Percentiles rank a stretch among this genome's conserved stretches.
Conservation (phyloP, 2,797 vertebrate genomes). For the Spheniscus humboldti region DNA sequence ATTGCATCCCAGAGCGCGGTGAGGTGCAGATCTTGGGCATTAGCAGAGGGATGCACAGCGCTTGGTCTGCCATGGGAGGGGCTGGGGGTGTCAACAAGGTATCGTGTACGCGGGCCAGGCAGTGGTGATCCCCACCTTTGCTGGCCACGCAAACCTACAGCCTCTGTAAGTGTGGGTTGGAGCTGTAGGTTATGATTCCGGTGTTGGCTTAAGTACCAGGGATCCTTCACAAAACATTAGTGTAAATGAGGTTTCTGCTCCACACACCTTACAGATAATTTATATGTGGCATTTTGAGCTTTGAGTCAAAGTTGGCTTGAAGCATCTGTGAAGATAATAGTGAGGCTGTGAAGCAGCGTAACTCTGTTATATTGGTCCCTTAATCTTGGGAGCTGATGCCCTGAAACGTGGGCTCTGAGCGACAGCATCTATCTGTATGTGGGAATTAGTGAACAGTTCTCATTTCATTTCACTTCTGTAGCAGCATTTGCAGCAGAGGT, state of each 20-base stretch:
- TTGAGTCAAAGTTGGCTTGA: background rate
- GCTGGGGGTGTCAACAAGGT: background rate
- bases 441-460: background rate
- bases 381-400: background rate
- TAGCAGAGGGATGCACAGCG: background rate
- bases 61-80: background rate
- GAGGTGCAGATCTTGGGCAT: rapidly evolving
- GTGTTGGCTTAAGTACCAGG: rapidly evolving
- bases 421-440: rapidly evolving
- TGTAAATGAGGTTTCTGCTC: background rate
- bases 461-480: background rate
- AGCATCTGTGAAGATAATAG: background rate
- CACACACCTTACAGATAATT: rapidly evolving
- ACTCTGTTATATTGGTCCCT: rapidly evolving
- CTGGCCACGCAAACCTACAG: background rate
- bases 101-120: rapidly evolving
- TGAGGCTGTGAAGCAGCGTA: rapidly evolving
- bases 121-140: background rate
- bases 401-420: background rate
- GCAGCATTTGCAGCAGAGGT: background rate
- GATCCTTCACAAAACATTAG: rapidly evolving
- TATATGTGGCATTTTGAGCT: background rate
- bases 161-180: background rate
- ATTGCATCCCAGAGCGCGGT: rapidly evolving
- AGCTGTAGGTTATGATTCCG: rapidly evolving